Evolutionary conservation across 2,113 vertebrate species (phyloP), one percentile per base, ranked within the genome.

Genomic region (Gadus chalcogrammus): DNA sequence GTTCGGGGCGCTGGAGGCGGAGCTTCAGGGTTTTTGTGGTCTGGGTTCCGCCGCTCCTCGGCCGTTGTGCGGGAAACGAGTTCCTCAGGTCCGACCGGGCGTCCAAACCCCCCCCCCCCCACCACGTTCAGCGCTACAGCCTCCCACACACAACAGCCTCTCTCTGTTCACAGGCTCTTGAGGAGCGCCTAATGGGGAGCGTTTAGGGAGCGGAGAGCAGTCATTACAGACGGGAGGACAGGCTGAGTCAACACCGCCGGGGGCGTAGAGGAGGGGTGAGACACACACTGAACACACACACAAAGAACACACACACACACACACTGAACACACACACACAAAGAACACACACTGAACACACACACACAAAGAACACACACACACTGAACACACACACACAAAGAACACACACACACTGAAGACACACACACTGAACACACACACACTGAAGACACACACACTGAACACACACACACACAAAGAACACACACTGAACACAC

Each of bases 101-200:
- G 61, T 65, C 55, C 84, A 74, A 69, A 73, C 78, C 82, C 77
- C 76, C 74, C 42, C 42, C 31, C 78, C 82, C 77, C 76, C 74
- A 11, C 42, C 31, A 79, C 71, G 81, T 77, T 82, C 81, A 79
- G 73, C 81, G 79, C 78, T 80, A 80, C 70, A 83, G 75, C 79
- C 79, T 61, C 84, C 86, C 85, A 88, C 83, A 84, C 83, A 88
- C 77, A 71, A 79, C 79, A 83, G 75, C 69, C 67, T 5, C 71
- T 81, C 70, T 80, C 76, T 78, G 84, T 61, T 28, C 65, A 5
- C 73, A 11, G 35, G 73, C 74, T 63, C 27, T 3, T 53, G 16
- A 65, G 24, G 24, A 24, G 24, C 24, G 24, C 24, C 2, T 24
- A 2, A 24, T 24, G 24, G 24, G 1, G 2, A 24, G 24, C 24